phyloP scores from a whole-genome alignment of 2,888 invertebrate genomes.

The Cephus spinipes region DNA sequence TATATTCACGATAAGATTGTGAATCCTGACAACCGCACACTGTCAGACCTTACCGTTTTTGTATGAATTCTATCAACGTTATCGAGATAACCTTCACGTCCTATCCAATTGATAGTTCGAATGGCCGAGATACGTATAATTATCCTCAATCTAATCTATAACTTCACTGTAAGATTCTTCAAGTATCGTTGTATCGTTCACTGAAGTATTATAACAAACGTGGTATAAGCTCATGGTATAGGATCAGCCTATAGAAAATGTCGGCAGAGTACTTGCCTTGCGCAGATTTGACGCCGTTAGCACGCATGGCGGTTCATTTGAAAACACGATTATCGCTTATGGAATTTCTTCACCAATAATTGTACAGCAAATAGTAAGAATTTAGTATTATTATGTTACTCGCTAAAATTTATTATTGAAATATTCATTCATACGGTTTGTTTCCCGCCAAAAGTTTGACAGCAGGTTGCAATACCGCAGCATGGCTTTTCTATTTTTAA shows the following conservation, averaged over 20 bases:
- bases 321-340: neutral
- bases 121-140: neutral
- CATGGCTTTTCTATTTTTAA: conserved; percentile 21
- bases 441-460: conserved; percentile 32
- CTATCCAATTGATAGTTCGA: neutral
- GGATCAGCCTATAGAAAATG: neutral
- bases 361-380: neutral
- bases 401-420: neutral
- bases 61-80: neutral
- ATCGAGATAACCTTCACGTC: neutral
- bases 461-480: conserved; percentile 29
- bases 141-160: neutral
- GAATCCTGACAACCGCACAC: neutral
- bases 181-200: neutral
- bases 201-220: neutral
- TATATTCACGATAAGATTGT: conserved; percentile 34
- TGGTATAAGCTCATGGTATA: neutral
- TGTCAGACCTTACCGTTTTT: neutral
- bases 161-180: neutral
- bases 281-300: conserved; percentile 41
- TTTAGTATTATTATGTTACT: neutral
- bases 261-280: conserved; percentile 23
- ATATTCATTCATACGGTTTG: neutral
- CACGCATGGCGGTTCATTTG: conserved; percentile 18
- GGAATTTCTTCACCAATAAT: neutral